Evolutionary conservation across 1,140 invertebrate species (phyloP), one percentile per base, ranked within the genome.

Genomic region (Schlechtendalia chinensis): DNA sequence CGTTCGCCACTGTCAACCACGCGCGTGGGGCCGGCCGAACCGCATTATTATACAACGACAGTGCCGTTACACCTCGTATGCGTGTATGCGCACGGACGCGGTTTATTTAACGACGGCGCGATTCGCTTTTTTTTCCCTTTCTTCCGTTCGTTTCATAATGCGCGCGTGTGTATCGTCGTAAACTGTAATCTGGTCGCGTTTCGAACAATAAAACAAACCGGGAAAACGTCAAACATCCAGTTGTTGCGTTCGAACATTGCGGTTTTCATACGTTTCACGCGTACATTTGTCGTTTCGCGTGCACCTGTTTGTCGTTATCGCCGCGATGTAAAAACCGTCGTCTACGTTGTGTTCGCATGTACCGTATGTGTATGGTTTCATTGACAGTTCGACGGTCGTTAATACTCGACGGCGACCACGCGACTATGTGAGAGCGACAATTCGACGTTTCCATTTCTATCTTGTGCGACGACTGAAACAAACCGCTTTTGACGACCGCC

Each of bases 31-130:
- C 54, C 69, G 54, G 69, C 69, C 24, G 47, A 72, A 54, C 27
- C 24, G 17, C 50, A 47, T 10, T 47, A 24, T 10, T 12, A 24
- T 29, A 16, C 67, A 17, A 71, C 67, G 67, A 47, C n/a, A n/a
- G n/a, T n/a, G n/a, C n/a, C n/a, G n/a, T n/a, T n/a, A n/a, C n/a
- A n/a, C 24, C 24, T 19, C 8, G 22, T 10, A 71, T 22, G 17
- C n/a, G n/a, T 53, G 11, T 72, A 29, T 72, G 67, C 67, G 10
- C 22, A 71, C 67, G 45, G 16, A 71, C 53, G 67, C 67, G 19
- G 29, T 71, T 53, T 67, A 5, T 5, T 10, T 4, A 32, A 19
- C 39, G 32, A 32, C 24, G 45, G 39, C 39, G n/a, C n/a, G n/a
- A n/a, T n/a, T n/a, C n/a, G 24, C 12, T n/a, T 53, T 24, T 0